Base-by-base conservation (phyloP, 2,888 invertebrate species). In the Idaea straminata region DNA sequence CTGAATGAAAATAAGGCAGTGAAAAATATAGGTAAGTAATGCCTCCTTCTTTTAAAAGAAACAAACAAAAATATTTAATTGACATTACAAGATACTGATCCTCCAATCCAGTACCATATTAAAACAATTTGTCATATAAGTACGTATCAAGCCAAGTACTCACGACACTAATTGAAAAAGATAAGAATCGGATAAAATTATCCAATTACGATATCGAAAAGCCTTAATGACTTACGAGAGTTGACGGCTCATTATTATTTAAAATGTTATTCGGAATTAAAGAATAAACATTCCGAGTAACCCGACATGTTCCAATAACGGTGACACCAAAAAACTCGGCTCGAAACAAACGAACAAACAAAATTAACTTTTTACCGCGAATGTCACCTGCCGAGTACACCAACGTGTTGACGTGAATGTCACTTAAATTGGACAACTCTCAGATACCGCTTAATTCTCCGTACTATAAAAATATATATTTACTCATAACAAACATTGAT, bases 171-270 rank as follows among this genome's bases (percentile, higher is more conserved):
- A 85, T 85, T 83, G 82, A 81, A 80, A 47, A 82, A 81, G 84
- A 86, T 86, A 85, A 83, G 73, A 78, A 85, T 86, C 86, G 74
- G 76, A 80, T 82, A 82, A 82, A 25, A 83, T 86, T 83, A 81
- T 80, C 77, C 85, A 85, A 85, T 87, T 85, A 85, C 75, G 80
- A 81, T 81, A 84, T 83, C 80, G 79, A 81, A 81, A 80, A 77
- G 70, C 75, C 69, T 74, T 82, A 84, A 85, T 81, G 78, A 79
- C 76, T 47, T 80, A 77, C 73, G 76, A 70, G 74, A 82, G 76
- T 77, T 82, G 84, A 83, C 83, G 78, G 79, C 78, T 83, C 80
- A 83, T 85, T 83, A 83, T 75, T 79, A 76, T 74, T 79, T 68
- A 77, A 83, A 81, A 80, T 78, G 78, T 77, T 78, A 80, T 79